phyloP scores from a whole-genome alignment of 2,888 invertebrate species.

The Tholera decimalis region DNA sequence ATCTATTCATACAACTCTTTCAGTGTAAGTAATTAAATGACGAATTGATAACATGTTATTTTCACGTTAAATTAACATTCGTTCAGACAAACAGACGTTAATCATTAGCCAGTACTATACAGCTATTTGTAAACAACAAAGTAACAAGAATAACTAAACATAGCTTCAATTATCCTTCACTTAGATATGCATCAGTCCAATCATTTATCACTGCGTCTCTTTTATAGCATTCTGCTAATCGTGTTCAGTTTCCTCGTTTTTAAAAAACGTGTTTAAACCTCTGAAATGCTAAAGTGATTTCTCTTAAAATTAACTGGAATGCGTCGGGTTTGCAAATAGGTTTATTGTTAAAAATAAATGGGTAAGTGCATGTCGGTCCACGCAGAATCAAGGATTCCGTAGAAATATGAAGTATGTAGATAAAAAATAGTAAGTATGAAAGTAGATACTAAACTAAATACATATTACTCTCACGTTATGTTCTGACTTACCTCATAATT shows the following conservation, averaged over 20 bases:
- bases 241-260: constrained; percentile 19
- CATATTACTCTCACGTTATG: no score
- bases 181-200: constrained; percentile 44
- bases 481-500: no score
- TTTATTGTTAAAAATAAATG: no score
- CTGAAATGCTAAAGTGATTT: not conserved
- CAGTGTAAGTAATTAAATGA: no score
- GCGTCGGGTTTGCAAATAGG: not conserved
- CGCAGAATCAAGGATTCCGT: no score
- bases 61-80: not conserved
- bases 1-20: no score
- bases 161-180: constrained; percentile 34
- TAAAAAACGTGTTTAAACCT: not conserved
- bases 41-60: not conserved
- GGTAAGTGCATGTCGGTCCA: no score
- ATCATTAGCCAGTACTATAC: not conserved
- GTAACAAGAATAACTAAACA: constrained; percentile 13
- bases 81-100: not conserved
- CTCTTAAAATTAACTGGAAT: not conserved
- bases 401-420: no score
- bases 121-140: constrained; percentile 32
- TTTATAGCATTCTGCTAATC: not conserved
- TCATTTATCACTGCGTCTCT: constrained; percentile 7
- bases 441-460: no score
- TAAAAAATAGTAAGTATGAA: no score